Conservation (phyloP, 2,888 invertebrate genomes). For the Chromoteleia sp. region DNA sequence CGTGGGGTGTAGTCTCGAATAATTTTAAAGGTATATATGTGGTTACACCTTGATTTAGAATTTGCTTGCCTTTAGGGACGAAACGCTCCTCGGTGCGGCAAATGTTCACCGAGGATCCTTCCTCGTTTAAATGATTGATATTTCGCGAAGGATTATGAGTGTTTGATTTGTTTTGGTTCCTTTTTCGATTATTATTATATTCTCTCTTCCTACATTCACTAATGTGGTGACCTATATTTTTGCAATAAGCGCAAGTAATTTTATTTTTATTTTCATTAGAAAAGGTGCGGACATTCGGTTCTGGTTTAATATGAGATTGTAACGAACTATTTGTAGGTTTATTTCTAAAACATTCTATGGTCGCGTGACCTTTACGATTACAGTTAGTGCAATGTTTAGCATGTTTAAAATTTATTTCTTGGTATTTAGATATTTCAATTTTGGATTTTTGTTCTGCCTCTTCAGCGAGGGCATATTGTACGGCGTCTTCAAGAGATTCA, state of each 20-base stretch:
- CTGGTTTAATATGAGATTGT: too few relatives aligned
- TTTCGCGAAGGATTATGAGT: neutral
- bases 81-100: conserved; percentile 16
- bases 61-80: neutral
- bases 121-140: conserved; percentile 49
- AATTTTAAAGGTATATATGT: conserved; percentile 4
- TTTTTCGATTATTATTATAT: conserved; percentile 59
- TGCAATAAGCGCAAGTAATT: conserved; percentile 49
- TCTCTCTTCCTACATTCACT: conserved; percentile 38
- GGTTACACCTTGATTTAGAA: neutral
- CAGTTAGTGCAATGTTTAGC: neutral
- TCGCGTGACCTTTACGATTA: neutral
- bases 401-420: neutral
- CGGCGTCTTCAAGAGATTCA: conserved; percentile 72
- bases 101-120: neutral
- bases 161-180: too few relatives aligned
- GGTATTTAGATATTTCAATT: conserved; percentile 48
- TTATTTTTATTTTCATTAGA: too few relatives aligned
- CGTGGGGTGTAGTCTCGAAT: neutral
- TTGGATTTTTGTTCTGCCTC: conserved; percentile 65
- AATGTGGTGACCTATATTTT: conserved; percentile 50
- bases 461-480: conserved; percentile 74
- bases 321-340: neutral
- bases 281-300: too few relatives aligned
- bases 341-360: neutral